These are phyloP conservation scores for Xyrauchen texanus DNA, from an alignment of 2,113 vertebrate species.

Conservation along the genomic window DNA sequence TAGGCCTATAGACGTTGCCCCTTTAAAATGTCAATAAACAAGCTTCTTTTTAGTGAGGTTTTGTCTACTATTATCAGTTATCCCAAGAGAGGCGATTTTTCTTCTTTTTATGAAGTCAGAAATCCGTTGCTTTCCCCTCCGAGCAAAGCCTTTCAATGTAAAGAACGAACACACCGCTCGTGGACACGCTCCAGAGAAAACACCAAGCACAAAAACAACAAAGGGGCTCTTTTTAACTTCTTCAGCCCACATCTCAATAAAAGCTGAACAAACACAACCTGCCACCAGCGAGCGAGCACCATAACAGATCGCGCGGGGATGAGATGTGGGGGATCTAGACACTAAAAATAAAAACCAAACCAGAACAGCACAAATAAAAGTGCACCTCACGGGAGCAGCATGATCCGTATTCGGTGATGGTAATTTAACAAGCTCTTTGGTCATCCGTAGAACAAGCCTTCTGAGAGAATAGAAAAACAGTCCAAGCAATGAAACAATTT, in stretches of 20 bases:
- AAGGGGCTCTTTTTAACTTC: slow-evolving; percentile 80
- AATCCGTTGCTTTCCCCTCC: slow-evolving; percentile 59
- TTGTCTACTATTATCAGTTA: slow-evolving; percentile 14
- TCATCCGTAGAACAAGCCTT: slow-evolving; percentile 7
- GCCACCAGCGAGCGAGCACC: slow-evolving; percentile 64
- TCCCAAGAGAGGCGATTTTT: slow-evolving; percentile 30
- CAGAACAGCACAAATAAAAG: slow-evolving; percentile 42
- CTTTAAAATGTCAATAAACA: not conserved
- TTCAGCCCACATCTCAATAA: slow-evolving; percentile 79
- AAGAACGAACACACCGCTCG: slow-evolving; percentile 64
- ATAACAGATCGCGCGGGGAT: not conserved
- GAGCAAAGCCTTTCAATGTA: slow-evolving; percentile 59
- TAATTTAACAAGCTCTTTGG: slow-evolving; percentile 20
- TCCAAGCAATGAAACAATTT: not conserved
- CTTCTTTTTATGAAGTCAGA: slow-evolving; percentile 66
- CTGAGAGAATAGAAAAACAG: slow-evolving; percentile 23
- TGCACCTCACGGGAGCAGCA: slow-evolving; percentile 3
- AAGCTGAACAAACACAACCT: slow-evolving; percentile 84
- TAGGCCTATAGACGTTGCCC: too few species aligned
- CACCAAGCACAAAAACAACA: slow-evolving; percentile 79
- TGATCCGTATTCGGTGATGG: slow-evolving; percentile 10
- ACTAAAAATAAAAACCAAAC: slow-evolving; percentile 57
- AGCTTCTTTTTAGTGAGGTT: not conserved
- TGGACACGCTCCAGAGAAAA: slow-evolving; percentile 76
- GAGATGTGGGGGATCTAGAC: not conserved